Evolutionary conservation across 2,113 vertebrate genomes (phyloP).

Genomic region (Rhinoptilus africanus): DNA sequence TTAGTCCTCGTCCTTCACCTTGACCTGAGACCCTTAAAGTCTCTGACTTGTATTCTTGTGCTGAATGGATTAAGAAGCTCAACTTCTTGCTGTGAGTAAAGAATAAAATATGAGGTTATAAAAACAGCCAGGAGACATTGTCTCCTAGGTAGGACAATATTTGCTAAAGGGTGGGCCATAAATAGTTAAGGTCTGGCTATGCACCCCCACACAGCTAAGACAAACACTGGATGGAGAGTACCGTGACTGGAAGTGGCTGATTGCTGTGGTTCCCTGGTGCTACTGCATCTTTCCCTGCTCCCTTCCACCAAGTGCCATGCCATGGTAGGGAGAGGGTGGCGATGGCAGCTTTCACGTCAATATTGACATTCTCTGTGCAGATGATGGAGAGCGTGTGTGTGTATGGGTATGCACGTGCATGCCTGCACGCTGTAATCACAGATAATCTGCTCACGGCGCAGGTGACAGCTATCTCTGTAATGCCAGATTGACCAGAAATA

Average conservation of each 20-base stretch:
- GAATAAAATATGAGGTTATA: background rate
- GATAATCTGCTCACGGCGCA: accelerated
- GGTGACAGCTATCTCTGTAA: background rate
- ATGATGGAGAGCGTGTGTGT: accelerated
- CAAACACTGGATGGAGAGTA: background rate
- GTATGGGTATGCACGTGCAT: accelerated
- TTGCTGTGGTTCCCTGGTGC: background rate
- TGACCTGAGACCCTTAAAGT: background rate
- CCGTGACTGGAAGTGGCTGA: background rate
- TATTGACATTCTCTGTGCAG: background rate
- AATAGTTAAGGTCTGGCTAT: background rate
- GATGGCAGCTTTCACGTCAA: accelerated
- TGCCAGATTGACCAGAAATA: background rate
- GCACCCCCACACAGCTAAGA: background rate
- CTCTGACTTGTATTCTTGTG: background rate
- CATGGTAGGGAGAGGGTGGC: background rate
- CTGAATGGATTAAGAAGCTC: background rate
- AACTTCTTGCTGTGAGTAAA: background rate
- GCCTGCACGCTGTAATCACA: accelerated
- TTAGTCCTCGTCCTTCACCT: background rate
- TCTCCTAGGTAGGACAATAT: background rate
- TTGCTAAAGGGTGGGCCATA: background rate
- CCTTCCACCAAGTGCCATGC: background rate
- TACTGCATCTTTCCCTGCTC: background rate
- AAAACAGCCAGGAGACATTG: background rate